Conservation (phyloP, 2,113 vertebrate genomes). For the Pristiophorus japonicus region DNA sequence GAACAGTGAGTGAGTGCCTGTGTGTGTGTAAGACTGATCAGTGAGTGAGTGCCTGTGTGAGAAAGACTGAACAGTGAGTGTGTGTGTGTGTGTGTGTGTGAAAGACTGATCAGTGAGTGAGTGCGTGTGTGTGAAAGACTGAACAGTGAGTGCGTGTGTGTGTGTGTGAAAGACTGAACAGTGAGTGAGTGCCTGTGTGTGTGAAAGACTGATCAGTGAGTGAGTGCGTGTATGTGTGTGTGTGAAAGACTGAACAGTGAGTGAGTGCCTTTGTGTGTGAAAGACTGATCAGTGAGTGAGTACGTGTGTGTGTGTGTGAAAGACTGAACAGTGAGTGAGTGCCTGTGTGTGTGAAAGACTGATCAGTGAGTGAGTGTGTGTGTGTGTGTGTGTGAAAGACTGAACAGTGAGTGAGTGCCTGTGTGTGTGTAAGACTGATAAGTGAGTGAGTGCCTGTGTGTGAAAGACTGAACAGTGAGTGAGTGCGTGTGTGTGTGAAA, state of each 20-base stretch:
- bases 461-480: too few relatives aligned
- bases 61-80: neutral
- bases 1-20: too few relatives aligned
- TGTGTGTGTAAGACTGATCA: neutral
- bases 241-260: too few relatives aligned
- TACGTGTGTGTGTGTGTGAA: neutral
- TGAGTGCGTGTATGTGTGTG: neutral
- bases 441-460: too few relatives aligned
- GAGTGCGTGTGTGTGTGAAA: neutral
- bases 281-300: neutral
- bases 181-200: too few relatives aligned
- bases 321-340: too few relatives aligned
- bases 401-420: too few relatives aligned
- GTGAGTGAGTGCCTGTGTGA: too few relatives aligned
- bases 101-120: too few relatives aligned
- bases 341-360: neutral
- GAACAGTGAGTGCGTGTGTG: neutral
- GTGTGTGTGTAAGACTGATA: neutral
- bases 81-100: neutral
- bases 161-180: neutral
- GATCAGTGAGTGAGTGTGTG: neutral
- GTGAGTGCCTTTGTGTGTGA: neutral
- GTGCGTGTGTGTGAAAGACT: neutral
- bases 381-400: neutral
- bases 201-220: neutral